Evolutionary conservation across 2,113 vertebrate genomes (phyloP).

Genomic region (Mohoua ochrocephala): DNA sequence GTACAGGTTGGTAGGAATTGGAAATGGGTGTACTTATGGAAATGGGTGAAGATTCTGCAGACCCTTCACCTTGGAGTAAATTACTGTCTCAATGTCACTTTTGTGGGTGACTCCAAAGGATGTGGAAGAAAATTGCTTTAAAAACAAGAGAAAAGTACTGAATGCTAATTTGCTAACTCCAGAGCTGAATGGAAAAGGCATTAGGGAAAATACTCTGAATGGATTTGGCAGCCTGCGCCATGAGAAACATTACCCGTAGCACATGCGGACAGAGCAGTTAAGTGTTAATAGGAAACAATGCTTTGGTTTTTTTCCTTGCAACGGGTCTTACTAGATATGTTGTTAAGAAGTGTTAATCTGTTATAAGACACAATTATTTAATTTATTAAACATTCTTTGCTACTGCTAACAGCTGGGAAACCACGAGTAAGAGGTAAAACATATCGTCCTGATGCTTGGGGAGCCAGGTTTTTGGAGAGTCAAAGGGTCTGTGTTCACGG

Average conservation of each 20-base stretch:
- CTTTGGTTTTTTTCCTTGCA: not conserved
- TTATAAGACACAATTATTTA: not conserved
- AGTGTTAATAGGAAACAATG: not conserved
- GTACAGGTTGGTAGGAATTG: not conserved
- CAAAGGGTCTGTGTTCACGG: not conserved
- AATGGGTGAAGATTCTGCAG: not conserved
- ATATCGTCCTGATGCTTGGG: not conserved
- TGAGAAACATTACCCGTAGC: not conserved
- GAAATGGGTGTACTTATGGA: not conserved
- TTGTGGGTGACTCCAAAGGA: not conserved
- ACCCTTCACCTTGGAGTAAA: not conserved
- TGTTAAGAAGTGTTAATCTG: not conserved
- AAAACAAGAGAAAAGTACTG: not conserved
- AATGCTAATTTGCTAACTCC: not conserved
- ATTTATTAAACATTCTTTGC: not conserved
- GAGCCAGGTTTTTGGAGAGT: not conserved
- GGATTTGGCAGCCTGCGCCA: not conserved
- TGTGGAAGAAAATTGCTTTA: not conserved
- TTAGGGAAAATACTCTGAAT: not conserved
- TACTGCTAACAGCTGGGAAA: not conserved
- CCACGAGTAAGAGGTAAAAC: not conserved
- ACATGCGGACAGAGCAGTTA: not conserved
- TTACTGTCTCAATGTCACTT: not conserved
- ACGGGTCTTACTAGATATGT: not conserved
- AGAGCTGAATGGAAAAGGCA: not conserved